These are phyloP conservation scores for Scrobipalpa costella DNA, from an alignment of 2,888 invertebrate genomes.

Conservation along the genomic window DNA sequence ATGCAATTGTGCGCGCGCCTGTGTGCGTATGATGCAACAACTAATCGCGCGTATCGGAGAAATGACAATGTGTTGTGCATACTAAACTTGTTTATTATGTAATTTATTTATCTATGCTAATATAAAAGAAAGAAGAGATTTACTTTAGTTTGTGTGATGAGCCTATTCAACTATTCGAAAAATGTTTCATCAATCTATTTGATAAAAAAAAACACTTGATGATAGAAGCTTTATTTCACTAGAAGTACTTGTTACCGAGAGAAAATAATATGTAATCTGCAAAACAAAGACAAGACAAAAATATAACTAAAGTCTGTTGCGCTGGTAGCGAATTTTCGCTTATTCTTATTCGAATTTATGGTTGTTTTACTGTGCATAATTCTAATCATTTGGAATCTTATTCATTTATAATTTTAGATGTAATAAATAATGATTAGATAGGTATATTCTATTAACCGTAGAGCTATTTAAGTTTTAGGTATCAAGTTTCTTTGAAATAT, in stretches of 20 bases:
- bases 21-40: conserved; percentile 61
- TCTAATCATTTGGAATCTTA: conserved; percentile 16
- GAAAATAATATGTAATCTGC: too few species aligned
- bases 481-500: conserved; percentile 21
- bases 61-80: conserved; percentile 64
- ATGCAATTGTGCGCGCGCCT: conserved; percentile 24
- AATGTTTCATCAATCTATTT: too few species aligned
- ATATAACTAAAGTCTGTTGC: background rate
- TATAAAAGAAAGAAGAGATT: background rate
- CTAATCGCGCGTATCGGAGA: conserved; percentile 70
- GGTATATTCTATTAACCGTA: background rate
- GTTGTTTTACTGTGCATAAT: conserved; percentile 1
- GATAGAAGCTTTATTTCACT: too few species aligned
- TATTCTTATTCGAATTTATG: background rate
- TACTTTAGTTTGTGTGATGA: too few species aligned
- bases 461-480: conserved; percentile 1
- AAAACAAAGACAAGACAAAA: background rate
- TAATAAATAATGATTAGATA: conserved; percentile 7
- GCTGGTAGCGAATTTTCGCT: background rate
- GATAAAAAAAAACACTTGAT: too few species aligned
- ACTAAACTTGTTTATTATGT: conserved; percentile 53
- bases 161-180: too few species aligned
- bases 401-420: conserved; percentile 15
- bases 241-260: too few species aligned
- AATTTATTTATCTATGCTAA: conserved; percentile 33